Conservation (phyloP, 92 coral and sea anemone species). For the Meandrina meandrites region DNA sequence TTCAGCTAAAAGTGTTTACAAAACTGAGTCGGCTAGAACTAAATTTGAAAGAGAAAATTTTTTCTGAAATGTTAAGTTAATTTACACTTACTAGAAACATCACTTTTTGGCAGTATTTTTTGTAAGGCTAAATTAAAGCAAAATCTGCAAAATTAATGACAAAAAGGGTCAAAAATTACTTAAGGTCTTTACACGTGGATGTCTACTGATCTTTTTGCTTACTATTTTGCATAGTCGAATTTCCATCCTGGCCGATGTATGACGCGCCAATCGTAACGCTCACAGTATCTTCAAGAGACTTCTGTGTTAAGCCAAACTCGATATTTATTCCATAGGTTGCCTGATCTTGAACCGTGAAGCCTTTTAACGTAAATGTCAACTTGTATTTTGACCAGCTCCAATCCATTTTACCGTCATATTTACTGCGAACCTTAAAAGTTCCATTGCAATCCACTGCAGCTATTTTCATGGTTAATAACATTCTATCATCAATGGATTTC, state of each 20-base stretch:
- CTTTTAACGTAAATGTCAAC: not conserved
- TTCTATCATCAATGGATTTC: not conserved
- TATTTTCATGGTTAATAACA: not conserved
- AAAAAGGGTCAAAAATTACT: too few species aligned
- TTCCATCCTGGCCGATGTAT: not conserved
- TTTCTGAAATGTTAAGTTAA: too few species aligned
- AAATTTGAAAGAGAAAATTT: too few species aligned
- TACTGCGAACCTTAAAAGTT: not conserved
- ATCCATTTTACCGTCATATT: not conserved
- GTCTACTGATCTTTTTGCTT: not conserved
- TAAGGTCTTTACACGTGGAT: not conserved
- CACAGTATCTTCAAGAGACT: not conserved
- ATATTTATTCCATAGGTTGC: not conserved
- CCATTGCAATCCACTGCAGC: not conserved
- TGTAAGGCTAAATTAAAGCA: too few species aligned
- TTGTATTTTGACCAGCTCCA: not conserved
- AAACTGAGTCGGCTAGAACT: not conserved
- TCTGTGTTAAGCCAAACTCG: not conserved
- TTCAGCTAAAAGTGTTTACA: too few species aligned
- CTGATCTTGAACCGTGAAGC: not conserved
- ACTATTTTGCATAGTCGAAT: not conserved
- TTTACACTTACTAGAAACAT: too few species aligned
- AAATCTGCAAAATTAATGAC: too few species aligned
- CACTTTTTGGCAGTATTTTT: too few species aligned
- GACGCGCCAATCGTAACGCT: not conserved